Evolutionary conservation across 2,797 vertebrate genomes (phyloP).

Genomic region (Fringilla coelebs): DNA sequence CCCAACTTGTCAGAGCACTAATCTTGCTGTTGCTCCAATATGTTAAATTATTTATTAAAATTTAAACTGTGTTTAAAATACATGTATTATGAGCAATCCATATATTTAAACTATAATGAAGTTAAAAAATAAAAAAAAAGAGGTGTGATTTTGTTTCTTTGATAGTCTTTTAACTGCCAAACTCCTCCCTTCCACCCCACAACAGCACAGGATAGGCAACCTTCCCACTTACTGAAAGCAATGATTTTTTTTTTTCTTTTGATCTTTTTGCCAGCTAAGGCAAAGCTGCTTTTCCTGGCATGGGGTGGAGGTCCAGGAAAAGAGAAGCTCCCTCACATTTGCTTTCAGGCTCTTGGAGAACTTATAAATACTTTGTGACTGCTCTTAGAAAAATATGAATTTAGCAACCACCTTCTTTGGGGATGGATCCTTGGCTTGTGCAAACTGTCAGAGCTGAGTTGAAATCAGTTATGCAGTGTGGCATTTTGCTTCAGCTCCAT

Average conservation of each 20-base stretch:
- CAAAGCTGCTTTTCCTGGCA: neutral
- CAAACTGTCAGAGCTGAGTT: neutral
- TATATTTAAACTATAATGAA: neutral
- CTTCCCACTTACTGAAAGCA: neutral
- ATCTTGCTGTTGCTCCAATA: neutral
- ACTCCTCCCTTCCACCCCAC: neutral
- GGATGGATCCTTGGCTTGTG: neutral
- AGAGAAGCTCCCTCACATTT: neutral
- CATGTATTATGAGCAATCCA: neutral
- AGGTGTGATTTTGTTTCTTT: neutral
- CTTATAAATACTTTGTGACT: neutral
- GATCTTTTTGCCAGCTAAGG: neutral
- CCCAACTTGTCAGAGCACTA: neutral
- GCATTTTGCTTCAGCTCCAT: neutral
- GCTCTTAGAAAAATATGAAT: neutral
- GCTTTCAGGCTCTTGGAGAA: neutral
- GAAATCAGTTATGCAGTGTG: neutral
- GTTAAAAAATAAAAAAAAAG: rapidly evolving
- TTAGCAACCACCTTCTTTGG: neutral
- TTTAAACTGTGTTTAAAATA: neutral
- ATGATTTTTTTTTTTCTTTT: neutral
- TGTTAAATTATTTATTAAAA: neutral
- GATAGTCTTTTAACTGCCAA: neutral
- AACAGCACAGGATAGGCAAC: neutral
- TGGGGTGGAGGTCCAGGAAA: neutral